A percentile compares a stretch with the other conserved stretches of the same genome.
Evolutionary conservation across 1,140 invertebrate genomes (phyloP).

Genomic region (Saxidomus purpurata): DNA sequence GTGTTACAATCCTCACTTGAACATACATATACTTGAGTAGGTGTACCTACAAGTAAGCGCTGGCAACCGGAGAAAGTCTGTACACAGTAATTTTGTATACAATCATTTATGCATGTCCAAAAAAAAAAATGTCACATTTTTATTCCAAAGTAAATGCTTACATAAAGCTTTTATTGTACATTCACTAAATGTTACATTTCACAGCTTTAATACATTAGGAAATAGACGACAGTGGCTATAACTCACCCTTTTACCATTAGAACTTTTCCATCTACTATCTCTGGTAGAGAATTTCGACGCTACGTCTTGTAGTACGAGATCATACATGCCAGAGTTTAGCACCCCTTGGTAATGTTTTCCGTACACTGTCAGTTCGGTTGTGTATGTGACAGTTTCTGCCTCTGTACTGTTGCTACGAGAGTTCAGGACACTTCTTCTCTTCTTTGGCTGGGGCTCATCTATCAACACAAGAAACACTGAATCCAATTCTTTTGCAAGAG

Average conservation of each 20-base stretch:
- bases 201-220: too few relatives aligned
- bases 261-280: constrained; percentile 30
- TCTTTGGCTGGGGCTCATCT: constrained; percentile 49
- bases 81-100: too few relatives aligned
- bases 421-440: constrained; percentile 3
- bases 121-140: too few relatives aligned
- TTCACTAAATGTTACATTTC: too few relatives aligned
- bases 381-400: constrained; percentile 31
- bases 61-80: too few relatives aligned
- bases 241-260: constrained; percentile 39
- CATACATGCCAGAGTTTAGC: constrained; percentile 33
- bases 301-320: constrained; percentile 45
- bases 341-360: constrained; percentile 21
- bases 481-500: too few relatives aligned
- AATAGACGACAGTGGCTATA: neutral
- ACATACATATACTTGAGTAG: too few relatives aligned
- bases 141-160: too few relatives aligned
- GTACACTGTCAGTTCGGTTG: constrained; percentile 32
- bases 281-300: constrained; percentile 44
- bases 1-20: too few relatives aligned
- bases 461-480: neutral
- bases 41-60: too few relatives aligned
- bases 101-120: too few relatives aligned
- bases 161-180: too few relatives aligned
- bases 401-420: constrained; percentile 19